These are phyloP conservation scores for Venustaconcha ellipsiformis DNA, from an alignment of 1,140 invertebrate genomes.

Conservation along the genomic window DNA sequence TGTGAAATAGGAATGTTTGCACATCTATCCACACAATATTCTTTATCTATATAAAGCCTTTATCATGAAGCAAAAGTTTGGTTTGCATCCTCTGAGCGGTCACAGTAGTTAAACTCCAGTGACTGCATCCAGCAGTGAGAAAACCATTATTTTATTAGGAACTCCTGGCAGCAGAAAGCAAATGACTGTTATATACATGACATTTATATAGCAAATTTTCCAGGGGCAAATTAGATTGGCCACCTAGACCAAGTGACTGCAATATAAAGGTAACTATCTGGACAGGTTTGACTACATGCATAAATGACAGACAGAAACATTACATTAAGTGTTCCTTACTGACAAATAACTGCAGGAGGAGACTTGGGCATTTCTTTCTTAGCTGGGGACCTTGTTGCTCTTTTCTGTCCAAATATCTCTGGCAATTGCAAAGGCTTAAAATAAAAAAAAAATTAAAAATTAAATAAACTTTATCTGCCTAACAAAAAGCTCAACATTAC, in stretches of 20 bases:
- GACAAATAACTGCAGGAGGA: slow-evolving; percentile 52
- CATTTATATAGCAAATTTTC: too few relatives aligned
- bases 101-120: not conserved
- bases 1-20: not conserved
- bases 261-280: too few relatives aligned
- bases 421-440: slow-evolving; percentile 58
- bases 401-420: slow-evolving; percentile 59
- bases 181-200: too few relatives aligned
- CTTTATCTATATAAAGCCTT: not conserved
- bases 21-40: not conserved
- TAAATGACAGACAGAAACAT: not conserved
- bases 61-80: too few relatives aligned
- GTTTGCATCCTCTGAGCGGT: not conserved
- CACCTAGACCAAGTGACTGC: too few relatives aligned
- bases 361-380: slow-evolving; percentile 47
- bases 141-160: too few relatives aligned
- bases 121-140: too few relatives aligned
- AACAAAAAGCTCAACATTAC: too few relatives aligned
- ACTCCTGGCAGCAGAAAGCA: too few relatives aligned
- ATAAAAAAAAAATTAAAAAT: slow-evolving; percentile 6
- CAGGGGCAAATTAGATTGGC: too few relatives aligned
- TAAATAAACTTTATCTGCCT: not conserved
- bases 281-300: not conserved
- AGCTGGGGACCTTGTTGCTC: slow-evolving; percentile 42
- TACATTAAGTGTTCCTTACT: slow-evolving; percentile 41